Percentiles rank a stretch among this genome's conserved stretches.
phyloP scores from a whole-genome alignment of 2,888 invertebrate genomes.

The Poecilobothrus nobilitatus region DNA sequence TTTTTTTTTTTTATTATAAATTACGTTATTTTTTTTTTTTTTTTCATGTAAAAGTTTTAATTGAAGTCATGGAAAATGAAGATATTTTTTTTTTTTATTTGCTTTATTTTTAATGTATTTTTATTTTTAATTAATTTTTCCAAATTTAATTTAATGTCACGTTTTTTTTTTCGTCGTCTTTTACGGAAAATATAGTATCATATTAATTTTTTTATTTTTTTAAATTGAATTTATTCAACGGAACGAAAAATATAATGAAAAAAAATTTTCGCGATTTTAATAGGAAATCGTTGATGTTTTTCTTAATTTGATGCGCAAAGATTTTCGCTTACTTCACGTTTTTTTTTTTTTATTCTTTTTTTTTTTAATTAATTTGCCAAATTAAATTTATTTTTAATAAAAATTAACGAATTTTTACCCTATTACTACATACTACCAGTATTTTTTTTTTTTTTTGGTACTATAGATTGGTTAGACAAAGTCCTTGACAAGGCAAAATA shows the following conservation, averaged over 20 bases:
- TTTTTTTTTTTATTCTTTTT: no score
- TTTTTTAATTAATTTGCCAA: conserved; percentile 2
- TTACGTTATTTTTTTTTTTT: no score
- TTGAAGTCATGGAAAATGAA: neutral
- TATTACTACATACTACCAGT: no score
- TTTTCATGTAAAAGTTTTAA: no score
- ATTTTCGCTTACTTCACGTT: neutral
- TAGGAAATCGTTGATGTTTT: neutral
- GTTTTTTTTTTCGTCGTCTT: neutral
- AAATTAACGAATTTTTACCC: neutral
- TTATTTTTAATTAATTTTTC: conserved; percentile 18
- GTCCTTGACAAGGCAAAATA: no score
- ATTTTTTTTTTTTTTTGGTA: no score
- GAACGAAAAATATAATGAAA: neutral
- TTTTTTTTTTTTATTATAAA: no score
- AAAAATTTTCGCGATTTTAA: neutral
- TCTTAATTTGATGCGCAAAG: neutral
- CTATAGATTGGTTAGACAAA: no score
- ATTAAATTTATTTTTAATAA: conserved; percentile 6
- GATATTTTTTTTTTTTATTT: conserved; percentile 1
- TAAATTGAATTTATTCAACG: conserved; percentile 4
- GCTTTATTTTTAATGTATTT: conserved; percentile 17
- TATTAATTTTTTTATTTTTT: neutral
- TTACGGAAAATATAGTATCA: neutral
- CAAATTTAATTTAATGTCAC: conserved; percentile 6